These are phyloP conservation scores for Diarsia mendica DNA, from an alignment of 2,888 invertebrate genomes.

Conservation along the genomic window DNA sequence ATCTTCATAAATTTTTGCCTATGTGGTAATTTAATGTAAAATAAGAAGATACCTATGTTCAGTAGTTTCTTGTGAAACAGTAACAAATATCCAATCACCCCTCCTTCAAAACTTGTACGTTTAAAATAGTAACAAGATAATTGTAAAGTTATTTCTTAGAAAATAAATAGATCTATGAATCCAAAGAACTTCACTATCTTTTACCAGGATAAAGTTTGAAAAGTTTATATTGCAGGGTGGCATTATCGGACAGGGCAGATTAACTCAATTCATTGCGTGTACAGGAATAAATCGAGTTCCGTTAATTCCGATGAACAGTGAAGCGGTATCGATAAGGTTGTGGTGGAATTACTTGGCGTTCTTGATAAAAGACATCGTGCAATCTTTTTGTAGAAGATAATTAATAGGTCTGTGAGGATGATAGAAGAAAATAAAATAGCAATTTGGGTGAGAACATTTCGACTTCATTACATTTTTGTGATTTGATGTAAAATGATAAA, in stretches of 20 bases:
- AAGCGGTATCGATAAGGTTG: conserved; percentile 33
- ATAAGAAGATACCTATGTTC: no score
- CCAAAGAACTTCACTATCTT: conserved; percentile 23
- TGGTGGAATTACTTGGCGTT: conserved; percentile 16
- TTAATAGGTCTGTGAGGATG: neutral
- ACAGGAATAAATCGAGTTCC: conserved; percentile 49
- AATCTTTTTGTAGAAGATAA: conserved; percentile 25
- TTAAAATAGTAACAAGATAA: neutral
- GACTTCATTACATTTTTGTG: neutral
- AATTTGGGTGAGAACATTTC: neutral
- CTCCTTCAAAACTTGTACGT: neutral
- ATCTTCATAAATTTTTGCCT: no score
- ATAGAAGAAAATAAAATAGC: neutral
- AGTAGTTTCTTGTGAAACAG: neutral
- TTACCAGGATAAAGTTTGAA: conserved; percentile 36
- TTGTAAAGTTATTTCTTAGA: neutral
- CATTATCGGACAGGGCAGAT: conserved; percentile 45
- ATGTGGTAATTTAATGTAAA: neutral
- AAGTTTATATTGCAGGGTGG: conserved; percentile 53
- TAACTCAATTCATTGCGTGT: conserved; percentile 49
- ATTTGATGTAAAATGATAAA: neutral
- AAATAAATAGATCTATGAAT: neutral
- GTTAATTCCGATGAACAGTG: conserved; percentile 40
- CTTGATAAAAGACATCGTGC: neutral
- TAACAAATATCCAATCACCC: neutral